Base-by-base conservation (phyloP, 2,797 vertebrate genomes). In the Chelmon rostratus region DNA sequence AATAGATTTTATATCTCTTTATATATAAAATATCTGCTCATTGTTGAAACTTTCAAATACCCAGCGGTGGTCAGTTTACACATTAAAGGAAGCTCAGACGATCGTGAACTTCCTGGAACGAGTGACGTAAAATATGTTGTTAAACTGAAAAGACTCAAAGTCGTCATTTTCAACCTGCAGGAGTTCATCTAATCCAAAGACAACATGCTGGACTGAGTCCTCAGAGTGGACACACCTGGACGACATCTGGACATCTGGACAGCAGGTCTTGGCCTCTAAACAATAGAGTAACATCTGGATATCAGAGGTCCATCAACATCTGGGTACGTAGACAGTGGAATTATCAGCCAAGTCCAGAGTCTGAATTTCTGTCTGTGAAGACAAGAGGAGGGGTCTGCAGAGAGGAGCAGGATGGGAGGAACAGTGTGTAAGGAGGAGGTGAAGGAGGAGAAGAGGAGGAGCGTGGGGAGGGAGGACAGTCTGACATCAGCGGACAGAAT, bases 391-490 rank as follows among this genome's bases (percentile, higher is more conserved):
- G 19, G 33, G 16, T n/a, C 10, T 15, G 25, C 0, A 19, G n/a
- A 76, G 42, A 46, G 19, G 54, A 37, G 35, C 9, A 19, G n/a
- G 16, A 7, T 90, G 90, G 90, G 90, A 47, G 90, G 71, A 53
- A 9, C 23, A 1, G 19, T 68, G 33, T 90, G 86, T 58, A 76
- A 40, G 37, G 79, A 81, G 63, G 77, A 84, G 40, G 62, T 40
- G 75, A 76, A 79, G 65, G 90, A 92, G 81, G 84, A 93, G 56
- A 80, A 78, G 25, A 91, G 73, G 38, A 96, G 92, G 80, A 86
- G 94, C 10, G 75, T 88, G 15, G 87, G 87, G 0, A 94, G 90
- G 82, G 95, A 97, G 19, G 96, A 97, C 0, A 88, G 82, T 77
- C 88, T 96, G 83, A 94, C 86, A 0, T 91, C 90, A 5, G 87